Conservation (phyloP, 2,888 invertebrate species). For the Macrostomum cliftonense region DNA sequence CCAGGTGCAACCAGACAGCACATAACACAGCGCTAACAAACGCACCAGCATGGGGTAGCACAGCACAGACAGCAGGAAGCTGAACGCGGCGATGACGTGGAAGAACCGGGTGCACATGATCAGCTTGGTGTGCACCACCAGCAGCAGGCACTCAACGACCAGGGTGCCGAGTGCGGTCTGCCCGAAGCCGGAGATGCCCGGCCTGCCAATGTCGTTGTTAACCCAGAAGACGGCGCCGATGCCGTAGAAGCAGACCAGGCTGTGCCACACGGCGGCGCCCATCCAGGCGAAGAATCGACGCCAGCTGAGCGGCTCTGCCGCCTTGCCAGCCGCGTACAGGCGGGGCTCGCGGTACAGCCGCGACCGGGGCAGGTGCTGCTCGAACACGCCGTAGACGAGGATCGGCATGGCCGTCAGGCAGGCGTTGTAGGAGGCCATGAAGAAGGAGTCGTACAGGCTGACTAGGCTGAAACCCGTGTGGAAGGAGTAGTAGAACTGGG, state of each 20-base stretch:
- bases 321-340: conserved; percentile 42
- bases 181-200: no score
- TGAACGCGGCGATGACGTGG: no score
- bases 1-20: no score
- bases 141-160: no score
- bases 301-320: not conserved
- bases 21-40: no score
- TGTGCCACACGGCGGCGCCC: conserved; percentile 35
- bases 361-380: conserved; percentile 49
- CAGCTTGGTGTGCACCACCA: no score
- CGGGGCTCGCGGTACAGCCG: conserved; percentile 47
- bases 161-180: no score
- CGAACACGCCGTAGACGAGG: conserved; percentile 53
- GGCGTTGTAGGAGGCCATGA: conserved; percentile 56
- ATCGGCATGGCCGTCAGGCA: conserved; percentile 57
- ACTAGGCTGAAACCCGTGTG: conserved; percentile 38
- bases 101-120: no score
- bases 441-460: conserved; percentile 54
- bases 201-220: no score
- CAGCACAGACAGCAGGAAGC: no score
- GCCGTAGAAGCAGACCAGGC: conserved; percentile 30
- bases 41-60: no score
- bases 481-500: conserved; percentile 43
- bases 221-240: not conserved
- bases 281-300: conserved; percentile 5